Percentiles rank a stretch among this genome's conserved stretches.
Evolutionary conservation across 2,888 invertebrate species (phyloP).

Genomic region (Cryptosula pallasiana): DNA sequence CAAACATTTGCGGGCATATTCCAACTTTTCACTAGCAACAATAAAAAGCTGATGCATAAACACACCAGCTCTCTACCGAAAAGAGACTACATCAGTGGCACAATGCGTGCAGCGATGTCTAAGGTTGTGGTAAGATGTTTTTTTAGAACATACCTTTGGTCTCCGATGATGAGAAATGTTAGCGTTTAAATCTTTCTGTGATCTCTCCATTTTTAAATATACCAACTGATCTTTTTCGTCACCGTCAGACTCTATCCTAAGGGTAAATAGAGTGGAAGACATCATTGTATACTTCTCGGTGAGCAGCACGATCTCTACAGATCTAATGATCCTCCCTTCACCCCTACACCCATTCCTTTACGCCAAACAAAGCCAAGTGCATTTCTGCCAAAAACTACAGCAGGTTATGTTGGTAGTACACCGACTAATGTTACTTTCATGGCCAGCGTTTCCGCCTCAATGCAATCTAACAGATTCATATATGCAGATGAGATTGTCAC

Average conservation of each 20-base stretch:
- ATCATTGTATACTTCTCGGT: not conserved
- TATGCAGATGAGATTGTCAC: not conserved
- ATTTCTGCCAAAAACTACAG: too few relatives aligned
- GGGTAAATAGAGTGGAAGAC: not conserved
- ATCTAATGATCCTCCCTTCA: too few relatives aligned
- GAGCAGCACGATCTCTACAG: too few relatives aligned
- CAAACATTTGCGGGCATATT: too few relatives aligned
- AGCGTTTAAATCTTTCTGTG: not conserved
- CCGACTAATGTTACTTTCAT: not conserved
- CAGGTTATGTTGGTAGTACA: not conserved
- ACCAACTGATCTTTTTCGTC: not conserved
- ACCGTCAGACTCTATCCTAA: not conserved
- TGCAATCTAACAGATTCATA: not conserved
- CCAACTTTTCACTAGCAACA: too few relatives aligned
- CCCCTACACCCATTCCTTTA: too few relatives aligned
- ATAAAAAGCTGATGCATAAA: too few relatives aligned
- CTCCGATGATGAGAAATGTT: not conserved
- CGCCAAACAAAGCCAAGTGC: too few relatives aligned
- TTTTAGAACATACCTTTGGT: conserved; percentile 1
- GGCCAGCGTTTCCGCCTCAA: not conserved
- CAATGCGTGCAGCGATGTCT: too few relatives aligned
- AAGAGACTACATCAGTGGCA: too few relatives aligned
- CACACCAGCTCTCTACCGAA: too few relatives aligned
- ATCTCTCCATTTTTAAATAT: conserved; percentile 2
- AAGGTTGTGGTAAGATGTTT: too few relatives aligned